Evolutionary conservation across 1,140 invertebrate genomes (phyloP).

Genomic region (Drosophila orosa): DNA sequence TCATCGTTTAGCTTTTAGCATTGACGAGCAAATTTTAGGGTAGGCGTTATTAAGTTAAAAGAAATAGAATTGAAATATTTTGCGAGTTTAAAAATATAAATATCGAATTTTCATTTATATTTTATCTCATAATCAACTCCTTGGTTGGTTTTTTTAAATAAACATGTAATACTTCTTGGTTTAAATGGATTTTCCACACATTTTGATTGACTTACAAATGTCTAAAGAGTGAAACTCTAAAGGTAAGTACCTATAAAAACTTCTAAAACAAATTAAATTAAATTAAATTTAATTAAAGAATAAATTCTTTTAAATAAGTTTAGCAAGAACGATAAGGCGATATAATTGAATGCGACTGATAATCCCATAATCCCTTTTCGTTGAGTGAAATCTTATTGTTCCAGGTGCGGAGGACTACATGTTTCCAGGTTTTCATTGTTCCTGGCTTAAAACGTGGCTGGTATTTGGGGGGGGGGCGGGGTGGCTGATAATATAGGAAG

Average conservation of each 20-base stretch:
- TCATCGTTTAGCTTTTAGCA: constrained; percentile 6
- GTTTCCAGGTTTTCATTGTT: neutral
- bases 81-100: neutral
- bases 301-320: neutral
- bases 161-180: neutral
- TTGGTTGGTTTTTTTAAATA: neutral
- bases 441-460: neutral
- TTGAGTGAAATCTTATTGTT: constrained; percentile 1
- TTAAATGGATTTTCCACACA: neutral
- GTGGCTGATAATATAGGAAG: neutral
- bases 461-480: neutral
- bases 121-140: neutral
- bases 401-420: neutral
- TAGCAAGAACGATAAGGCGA: neutral
- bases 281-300: too few species aligned
- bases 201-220: neutral
- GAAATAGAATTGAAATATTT: neutral
- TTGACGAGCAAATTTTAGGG: neutral
- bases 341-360: neutral
- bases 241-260: too few species aligned
- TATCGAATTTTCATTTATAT: neutral
- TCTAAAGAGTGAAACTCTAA: neutral
- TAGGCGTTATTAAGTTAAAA: neutral
- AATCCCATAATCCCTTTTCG: neutral
- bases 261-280: too few species aligned